Evolutionary conservation across 2,113 vertebrate genomes (phyloP).

Genomic region (Gnathonemus echidnorhynchus): DNA sequence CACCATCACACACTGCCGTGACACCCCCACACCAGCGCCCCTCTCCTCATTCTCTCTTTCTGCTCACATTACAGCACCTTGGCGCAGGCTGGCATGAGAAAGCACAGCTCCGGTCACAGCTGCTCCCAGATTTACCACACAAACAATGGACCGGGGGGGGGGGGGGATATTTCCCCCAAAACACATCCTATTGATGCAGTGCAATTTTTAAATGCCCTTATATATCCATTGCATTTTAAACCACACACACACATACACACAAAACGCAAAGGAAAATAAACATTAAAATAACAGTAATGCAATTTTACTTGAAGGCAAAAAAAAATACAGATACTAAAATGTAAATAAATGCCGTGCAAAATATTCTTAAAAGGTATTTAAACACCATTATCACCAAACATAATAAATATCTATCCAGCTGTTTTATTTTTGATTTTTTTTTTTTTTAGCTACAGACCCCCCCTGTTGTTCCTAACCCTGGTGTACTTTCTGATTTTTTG

Average conservation of each 20-base stretch:
- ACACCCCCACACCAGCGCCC: conserved; percentile 11
- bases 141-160: conserved; percentile 61
- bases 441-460: neutral
- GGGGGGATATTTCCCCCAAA: conserved; percentile 45
- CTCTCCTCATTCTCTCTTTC: conserved; percentile 30
- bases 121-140: conserved; percentile 68
- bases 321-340: neutral
- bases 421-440: neutral
- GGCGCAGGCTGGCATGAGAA: conserved; percentile 66
- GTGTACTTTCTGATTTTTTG: neutral
- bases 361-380: neutral
- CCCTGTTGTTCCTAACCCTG: neutral
- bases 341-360: neutral
- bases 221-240: neutral
- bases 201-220: conserved; percentile 23
- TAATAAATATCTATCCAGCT: neutral
- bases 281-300: neutral
- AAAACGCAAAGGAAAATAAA: neutral
- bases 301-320: neutral
- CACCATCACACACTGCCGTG: conserved; percentile 50
- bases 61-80: conserved; percentile 68
- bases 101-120: conserved; percentile 71
- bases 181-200: conserved; percentile 29
- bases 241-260: neutral
- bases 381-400: neutral